Conservation (phyloP, 2,888 invertebrate genomes). For the Lathronympha strigana region DNA sequence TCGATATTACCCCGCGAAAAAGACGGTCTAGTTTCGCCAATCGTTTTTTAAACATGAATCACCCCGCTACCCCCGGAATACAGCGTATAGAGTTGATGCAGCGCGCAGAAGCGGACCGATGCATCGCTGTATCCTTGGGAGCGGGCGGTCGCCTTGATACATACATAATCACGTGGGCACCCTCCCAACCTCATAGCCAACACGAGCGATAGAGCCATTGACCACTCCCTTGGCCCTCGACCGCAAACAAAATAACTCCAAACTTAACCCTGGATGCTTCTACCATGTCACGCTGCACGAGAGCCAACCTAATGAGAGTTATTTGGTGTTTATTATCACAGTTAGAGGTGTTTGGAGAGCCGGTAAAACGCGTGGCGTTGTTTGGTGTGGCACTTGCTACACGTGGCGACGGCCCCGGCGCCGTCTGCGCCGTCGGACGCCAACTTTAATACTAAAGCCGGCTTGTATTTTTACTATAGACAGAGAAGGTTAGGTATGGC, state of each 20-base stretch:
- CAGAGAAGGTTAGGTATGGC: conserved; percentile 59
- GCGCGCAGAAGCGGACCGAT: conserved; percentile 59
- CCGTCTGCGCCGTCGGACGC: conserved; percentile 70
- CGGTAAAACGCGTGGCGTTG: conserved; percentile 39
- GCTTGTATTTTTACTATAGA: conserved; percentile 62
- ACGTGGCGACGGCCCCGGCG: conserved; percentile 60
- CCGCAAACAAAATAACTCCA: conserved; percentile 48
- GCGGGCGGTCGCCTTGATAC: conserved; percentile 49
- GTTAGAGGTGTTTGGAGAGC: conserved; percentile 49
- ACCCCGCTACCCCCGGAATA: conserved; percentile 45
- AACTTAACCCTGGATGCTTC: conserved; percentile 20
- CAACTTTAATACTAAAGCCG: conserved; percentile 66
- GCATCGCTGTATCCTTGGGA: conserved; percentile 50
- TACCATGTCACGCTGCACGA: conserved; percentile 25
- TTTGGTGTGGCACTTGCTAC: conserved; percentile 35
- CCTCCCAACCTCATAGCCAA: conserved; percentile 24
- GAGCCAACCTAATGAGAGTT: conserved; percentile 47
- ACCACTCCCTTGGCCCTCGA: conserved; percentile 61
- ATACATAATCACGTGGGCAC: conserved; percentile 49
- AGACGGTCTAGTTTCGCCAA: conserved; percentile 16
- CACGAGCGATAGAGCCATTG: conserved; percentile 55
- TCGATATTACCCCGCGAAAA: conserved; percentile 5
- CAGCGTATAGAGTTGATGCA: conserved; percentile 51
- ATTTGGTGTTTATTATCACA: conserved; percentile 66
- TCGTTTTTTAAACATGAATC: conserved; percentile 11